These are phyloP conservation scores for Parthenolecanium corni DNA, from an alignment of 2,888 invertebrate genomes.

Conservation along the genomic window DNA sequence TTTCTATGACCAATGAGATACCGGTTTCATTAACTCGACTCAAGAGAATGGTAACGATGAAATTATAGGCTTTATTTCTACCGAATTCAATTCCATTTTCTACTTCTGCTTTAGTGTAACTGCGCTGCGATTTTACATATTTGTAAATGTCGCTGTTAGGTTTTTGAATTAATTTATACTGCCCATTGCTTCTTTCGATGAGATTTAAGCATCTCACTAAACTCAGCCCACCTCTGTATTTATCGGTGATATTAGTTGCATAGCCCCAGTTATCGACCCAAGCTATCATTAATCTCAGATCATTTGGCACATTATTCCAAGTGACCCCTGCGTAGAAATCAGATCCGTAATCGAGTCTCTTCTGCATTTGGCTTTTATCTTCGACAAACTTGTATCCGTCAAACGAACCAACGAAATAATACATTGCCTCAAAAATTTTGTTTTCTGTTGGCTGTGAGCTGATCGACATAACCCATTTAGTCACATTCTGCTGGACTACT, in stretches of 20 bases:
- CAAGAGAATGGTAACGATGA: background rate
- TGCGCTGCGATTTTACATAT: background rate
- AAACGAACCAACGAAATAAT: slow-evolving; percentile 42
- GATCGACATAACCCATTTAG: slow-evolving; percentile 40
- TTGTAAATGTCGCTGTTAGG: background rate
- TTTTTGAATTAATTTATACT: background rate
- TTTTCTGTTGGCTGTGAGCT: slow-evolving; percentile 39
- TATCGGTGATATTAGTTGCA: background rate
- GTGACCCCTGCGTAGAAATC: slow-evolving; percentile 23
- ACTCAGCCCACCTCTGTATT: background rate
- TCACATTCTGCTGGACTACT: background rate
- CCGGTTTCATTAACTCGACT: background rate
- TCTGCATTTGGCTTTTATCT: background rate
- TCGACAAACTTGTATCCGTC: slow-evolving; percentile 36
- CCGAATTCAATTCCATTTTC: background rate
- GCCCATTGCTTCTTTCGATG: background rate
- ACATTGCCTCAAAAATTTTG: slow-evolving; percentile 35
- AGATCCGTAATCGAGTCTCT: slow-evolving; percentile 12
- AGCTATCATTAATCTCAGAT: slow-evolving; percentile 12
- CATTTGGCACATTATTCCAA: slow-evolving; percentile 5
- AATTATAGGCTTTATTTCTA: slow-evolving; percentile 2
- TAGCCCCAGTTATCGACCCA: slow-evolving; percentile 23
- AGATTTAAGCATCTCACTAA: background rate
- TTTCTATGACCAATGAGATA: background rate
- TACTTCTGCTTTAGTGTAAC: background rate